phyloP scores from a whole-genome alignment of 2,888 invertebrate species.

The Melitaea athalia region DNA sequence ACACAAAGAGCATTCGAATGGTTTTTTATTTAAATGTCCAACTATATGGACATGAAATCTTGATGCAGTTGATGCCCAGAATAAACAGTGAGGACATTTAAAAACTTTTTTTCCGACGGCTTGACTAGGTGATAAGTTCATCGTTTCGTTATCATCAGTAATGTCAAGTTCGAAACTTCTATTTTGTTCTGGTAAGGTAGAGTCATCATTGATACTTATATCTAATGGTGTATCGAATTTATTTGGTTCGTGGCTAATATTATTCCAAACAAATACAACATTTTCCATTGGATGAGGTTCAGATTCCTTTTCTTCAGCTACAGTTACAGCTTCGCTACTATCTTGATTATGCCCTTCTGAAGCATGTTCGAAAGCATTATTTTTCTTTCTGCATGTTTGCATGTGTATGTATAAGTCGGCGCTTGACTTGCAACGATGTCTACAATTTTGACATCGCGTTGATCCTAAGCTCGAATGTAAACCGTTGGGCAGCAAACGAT shows the following conservation, averaged over 20 bases:
- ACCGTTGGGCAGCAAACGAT: constrained; percentile 63
- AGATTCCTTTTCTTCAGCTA: constrained; percentile 61
- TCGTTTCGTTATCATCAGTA: constrained; percentile 77
- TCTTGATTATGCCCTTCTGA: constrained; percentile 61
- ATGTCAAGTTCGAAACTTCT: constrained; percentile 66
- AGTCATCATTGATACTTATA: constrained; percentile 74
- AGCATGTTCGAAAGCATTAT: constrained; percentile 52
- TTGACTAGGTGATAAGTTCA: constrained; percentile 84
- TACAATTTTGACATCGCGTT: constrained; percentile 92
- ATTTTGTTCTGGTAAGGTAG: constrained; percentile 65
- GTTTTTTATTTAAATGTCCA: constrained; percentile 95
- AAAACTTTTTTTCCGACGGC: constrained; percentile 90
- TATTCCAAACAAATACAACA: constrained; percentile 91
- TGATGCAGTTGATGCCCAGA: constrained; percentile 96
- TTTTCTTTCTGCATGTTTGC: constrained; percentile 85
- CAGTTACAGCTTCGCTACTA: constrained; percentile 57
- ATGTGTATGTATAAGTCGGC: constrained; percentile 89
- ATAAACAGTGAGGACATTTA: constrained; percentile 95
- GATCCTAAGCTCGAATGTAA: constrained; percentile 83
- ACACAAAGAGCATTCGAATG: constrained; percentile 97
- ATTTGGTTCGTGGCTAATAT: constrained; percentile 75
- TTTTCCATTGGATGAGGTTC: constrained; percentile 90
- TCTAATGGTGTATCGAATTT: constrained; percentile 72
- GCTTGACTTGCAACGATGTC: constrained; percentile 93
- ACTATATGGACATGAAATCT: constrained; percentile 97